These are phyloP conservation scores for Tachystola acroxantha DNA, from an alignment of 2,888 invertebrate species.

Conservation along the genomic window DNA sequence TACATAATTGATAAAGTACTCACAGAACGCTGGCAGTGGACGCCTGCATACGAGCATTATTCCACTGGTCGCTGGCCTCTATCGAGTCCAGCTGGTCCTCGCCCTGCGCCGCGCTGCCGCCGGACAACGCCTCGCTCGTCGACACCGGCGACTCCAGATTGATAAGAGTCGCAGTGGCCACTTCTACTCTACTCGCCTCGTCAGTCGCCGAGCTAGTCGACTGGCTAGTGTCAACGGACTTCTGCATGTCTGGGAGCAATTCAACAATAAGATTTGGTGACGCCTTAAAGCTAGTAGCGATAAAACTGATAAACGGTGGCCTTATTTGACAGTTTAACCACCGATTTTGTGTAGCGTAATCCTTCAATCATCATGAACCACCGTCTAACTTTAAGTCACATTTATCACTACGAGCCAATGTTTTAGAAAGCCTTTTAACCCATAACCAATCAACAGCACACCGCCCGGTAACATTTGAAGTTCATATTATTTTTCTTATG, in stretches of 20 bases:
- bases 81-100: constrained; percentile 69
- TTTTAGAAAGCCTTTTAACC: too few relatives aligned
- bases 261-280: too few relatives aligned
- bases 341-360: too few relatives aligned
- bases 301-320: too few relatives aligned
- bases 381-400: too few relatives aligned
- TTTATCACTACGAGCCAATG: too few relatives aligned
- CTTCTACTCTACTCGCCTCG: constrained; percentile 49
- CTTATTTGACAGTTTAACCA: too few relatives aligned
- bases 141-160: constrained; percentile 64
- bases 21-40: constrained; percentile 58
- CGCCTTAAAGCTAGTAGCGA: too few relatives aligned
- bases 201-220: constrained; percentile 62
- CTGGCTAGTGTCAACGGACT: constrained; percentile 60
- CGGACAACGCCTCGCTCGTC: constrained; percentile 34
- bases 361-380: too few relatives aligned
- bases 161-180: constrained; percentile 64
- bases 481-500: too few relatives aligned
- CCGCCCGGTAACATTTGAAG: too few relatives aligned
- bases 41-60: constrained; percentile 50
- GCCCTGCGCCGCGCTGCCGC: constrained; percentile 24
- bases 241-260: constrained; percentile 45
- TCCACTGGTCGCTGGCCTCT: constrained; percentile 63
- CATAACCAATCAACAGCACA: too few relatives aligned
- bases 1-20: constrained; percentile 28